Evolutionary conservation across 2,113 vertebrate species (phyloP), one percentile per base, ranked within the genome.

Genomic region (Otolemur garnettii): DNA sequence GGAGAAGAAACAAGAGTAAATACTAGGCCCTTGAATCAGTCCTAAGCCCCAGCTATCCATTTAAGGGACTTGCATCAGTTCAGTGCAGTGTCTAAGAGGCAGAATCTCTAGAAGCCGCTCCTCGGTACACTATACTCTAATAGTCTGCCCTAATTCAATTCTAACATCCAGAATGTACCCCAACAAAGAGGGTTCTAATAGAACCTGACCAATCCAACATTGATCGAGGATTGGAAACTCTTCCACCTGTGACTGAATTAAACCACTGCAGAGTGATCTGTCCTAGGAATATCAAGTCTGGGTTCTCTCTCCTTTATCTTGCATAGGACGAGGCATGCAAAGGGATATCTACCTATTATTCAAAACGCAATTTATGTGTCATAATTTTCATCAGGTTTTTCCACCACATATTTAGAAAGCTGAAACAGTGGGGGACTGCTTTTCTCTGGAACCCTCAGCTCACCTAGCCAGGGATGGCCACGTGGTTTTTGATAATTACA

Each of bases 241-340:
- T 93, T 82, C 50, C 8, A 75, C 10, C 11, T 30, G 30, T 89
- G 87, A 86, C 18, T 50, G 30, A 88, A 93, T 91, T 74, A 81
- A 91, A 79, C 24, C 60, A 2, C 45, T 45, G 3, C n/a, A 81
- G 57, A 81, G 53, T 22, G 74, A 59, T 18, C 1, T 21, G 22
- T 57, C 8, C 7, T 17, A 95, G 77, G 7, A 90, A 81, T 35
- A 62, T 13, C 17, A 87, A 64, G 33, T 26, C 57, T 85, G 35
- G 5, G 5, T 91, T 69, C 11, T 88, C 30, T 30, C 10, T 28
- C 2, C 6, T 42, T 35, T 30, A 10, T 18, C 7, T 57, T 3
- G 17, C n/a, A n/a, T 4, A 26, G 7, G 6, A 18, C 22, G 74
- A 64, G 24, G 8, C 10, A 22, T 19, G 5, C 9, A 62, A 82